Evolutionary conservation across 2,113 vertebrate species (phyloP), one percentile per base, ranked within the genome.

Genomic region (Hypomesus transpacificus): DNA sequence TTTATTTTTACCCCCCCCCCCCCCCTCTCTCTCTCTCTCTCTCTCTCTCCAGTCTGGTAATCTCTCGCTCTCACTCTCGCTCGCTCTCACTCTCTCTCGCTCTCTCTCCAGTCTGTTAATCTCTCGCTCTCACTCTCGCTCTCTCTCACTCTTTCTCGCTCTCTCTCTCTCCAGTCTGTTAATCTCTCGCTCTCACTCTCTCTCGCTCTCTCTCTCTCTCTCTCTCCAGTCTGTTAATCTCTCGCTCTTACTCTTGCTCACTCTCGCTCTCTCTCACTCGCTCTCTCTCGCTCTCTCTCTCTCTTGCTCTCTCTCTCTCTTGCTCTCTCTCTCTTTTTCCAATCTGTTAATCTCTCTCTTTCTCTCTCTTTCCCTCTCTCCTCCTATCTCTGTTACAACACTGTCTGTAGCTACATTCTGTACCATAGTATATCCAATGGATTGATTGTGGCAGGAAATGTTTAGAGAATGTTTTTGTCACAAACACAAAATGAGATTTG

Each of bases 401-500:
- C 75, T 68, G 74, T 18, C 75, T 68, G 74, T 18, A 63, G 71
- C 3, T 75, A 62, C 20, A 60, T 60, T n/a, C 16, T 20, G 2
- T 77, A 54, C 2, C 31, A 20, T 82, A 22, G 24, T 81, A 11
- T 9, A 58, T 66, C 81, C 11, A 66, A 50, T 83, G 73, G 79
- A 82, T 84, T 85, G 75, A 83, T 89, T 80, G 75, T 85, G 74
- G 71, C 28, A 69, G 81, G 83, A 74, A 86, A 78, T 86, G 67
- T 70, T 57, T 81, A 51, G 34, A 11, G 6, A 50, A 18, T 50
- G 59, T 50, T 70, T 53, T 69, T 79, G 14, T 75, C 2, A 46
- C 5, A 46, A 9, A 46, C 39, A 20, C 18, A 14, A 71, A 62
- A 63, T 9, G 24, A n/a, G 18, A 65, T n/a, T 9, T 0, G 63